Conservation (phyloP, 2,113 vertebrate genomes). For the Elephantulus edwardii region DNA sequence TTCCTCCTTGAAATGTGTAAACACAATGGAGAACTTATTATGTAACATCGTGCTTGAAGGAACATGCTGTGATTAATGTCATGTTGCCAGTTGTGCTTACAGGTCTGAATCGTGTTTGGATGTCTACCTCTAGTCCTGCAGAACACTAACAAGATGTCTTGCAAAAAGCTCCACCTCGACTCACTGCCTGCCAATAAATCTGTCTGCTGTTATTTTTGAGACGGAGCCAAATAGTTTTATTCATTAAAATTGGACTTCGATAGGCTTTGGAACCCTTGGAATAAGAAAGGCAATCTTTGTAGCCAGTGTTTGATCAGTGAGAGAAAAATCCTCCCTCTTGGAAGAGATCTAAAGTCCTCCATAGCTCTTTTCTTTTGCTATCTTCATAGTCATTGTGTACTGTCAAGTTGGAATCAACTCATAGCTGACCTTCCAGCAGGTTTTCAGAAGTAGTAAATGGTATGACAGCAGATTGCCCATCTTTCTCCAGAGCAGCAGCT, state of each 20-base stretch:
- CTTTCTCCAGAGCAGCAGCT: no score
- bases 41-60: constrained; percentile 28
- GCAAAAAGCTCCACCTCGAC: background rate
- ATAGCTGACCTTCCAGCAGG: no score
- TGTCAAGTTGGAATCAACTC: background rate
- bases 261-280: background rate
- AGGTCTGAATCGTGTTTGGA: background rate
- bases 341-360: background rate
- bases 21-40: constrained; percentile 38
- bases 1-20: constrained; percentile 37
- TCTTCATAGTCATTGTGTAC: background rate
- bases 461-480: no score
- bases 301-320: background rate
- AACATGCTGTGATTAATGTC: constrained; percentile 34
- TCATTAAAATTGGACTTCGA: background rate
- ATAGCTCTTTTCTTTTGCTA: background rate
- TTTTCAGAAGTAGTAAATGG: no score
- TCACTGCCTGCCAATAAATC: background rate
- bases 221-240: background rate
- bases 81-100: constrained; percentile 2
- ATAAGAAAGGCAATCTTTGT: background rate
- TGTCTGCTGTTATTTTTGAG: background rate
- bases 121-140: background rate
- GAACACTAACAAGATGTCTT: background rate
- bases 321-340: background rate